Base-by-base conservation (phyloP, 2,888 invertebrate species). In the Arctia plantaginis region DNA sequence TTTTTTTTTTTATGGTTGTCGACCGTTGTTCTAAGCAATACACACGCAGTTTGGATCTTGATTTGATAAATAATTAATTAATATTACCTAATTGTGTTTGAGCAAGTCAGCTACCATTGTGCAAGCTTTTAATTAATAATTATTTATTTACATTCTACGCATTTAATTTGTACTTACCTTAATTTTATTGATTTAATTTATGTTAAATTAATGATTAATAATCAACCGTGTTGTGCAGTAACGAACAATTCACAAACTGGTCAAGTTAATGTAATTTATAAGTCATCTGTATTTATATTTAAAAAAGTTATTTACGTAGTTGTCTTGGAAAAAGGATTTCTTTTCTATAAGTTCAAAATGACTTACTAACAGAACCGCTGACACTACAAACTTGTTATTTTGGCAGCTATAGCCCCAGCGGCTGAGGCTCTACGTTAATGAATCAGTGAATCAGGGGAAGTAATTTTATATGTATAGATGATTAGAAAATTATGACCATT, bases 91-190 rank as follows among this genome's bases (percentile, higher is more conserved):
- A 30, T 59, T 59, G 55, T 59, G 59, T 0, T 27, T n/a, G n/a
- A n/a, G 27, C 62, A 62, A 44, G 41, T 70, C 70, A 62, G 62
- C 70, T 33, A 23, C 59, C 41, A 35, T 30, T 41, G 27, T 41
- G 20, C 27, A 30, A 62, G 59, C 41, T 70, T 62, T 41, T 23
- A 62, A 41, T 10, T 41, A 27, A 70, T 71, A 59, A 64, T 64
- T 62, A 39, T 59, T 30, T 64, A 35, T 65, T 47, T 20, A 68
- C 62, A 66, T 39, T 27, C 10, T 69, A 44, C 12, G 69, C 73
- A 69, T 73, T 73, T 75, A 41, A 65, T 51, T 20, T 68, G 71
- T 71, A 71, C 71, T 75, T 71, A 71, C 8, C 27, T 59, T 44
- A 65, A 55, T 41, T 65, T 33, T 41, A 27, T n/a, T 73, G 44